Evolutionary conservation across 2,113 vertebrate species (phyloP), one percentile per base, ranked within the genome.

Genomic region (Ardeotis arabs): DNA sequence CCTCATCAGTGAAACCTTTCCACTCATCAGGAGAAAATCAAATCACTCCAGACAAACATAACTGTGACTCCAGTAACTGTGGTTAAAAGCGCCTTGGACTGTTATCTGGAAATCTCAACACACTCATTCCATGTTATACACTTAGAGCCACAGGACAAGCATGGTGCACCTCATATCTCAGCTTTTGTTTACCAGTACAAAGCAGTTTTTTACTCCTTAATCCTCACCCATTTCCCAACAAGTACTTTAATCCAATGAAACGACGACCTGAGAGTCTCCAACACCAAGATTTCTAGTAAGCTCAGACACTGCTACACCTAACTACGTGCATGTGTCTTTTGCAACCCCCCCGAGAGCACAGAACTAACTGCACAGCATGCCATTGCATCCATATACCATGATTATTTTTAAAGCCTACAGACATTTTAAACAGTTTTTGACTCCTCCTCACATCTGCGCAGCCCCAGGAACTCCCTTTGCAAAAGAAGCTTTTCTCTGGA

Each of bases 401-500:
- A 76, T 39, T 85, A 66, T 35, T 76, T 92, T 88, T 67, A 67
- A 88, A 83, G 47, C 66, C 39, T 62, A 68, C 35, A 58, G 59
- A 63, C 14, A 80, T 66, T 93, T 76, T 44, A 88, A 91, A 68
- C 53, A 73, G 59, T 58, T 86, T 68, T 11, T 62, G 47, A 70
- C 64, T 63, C 68, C 73, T 84, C 49, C 53, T 75, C 14, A 3
- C 41, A 80, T 45, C 59, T 60, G 29, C 2, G 4, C n/a, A 63
- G 50, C 37, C 88, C 60, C 83, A 86, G 75, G 70, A 94, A 80
- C 41, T 28, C 29, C 75, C 75, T 90, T 62, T 69, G 72, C 90
- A 92, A 85, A 80, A 75, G 53, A 76, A 87, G 90, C 88, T 93
- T 64, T 91, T 79, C 72, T 86, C 59, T 80, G 82, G 78, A 69